Evolutionary conservation across 2,888 invertebrate species (phyloP), one percentile per base, ranked within the genome.

Genomic region (Clitarchus hookeri): DNA sequence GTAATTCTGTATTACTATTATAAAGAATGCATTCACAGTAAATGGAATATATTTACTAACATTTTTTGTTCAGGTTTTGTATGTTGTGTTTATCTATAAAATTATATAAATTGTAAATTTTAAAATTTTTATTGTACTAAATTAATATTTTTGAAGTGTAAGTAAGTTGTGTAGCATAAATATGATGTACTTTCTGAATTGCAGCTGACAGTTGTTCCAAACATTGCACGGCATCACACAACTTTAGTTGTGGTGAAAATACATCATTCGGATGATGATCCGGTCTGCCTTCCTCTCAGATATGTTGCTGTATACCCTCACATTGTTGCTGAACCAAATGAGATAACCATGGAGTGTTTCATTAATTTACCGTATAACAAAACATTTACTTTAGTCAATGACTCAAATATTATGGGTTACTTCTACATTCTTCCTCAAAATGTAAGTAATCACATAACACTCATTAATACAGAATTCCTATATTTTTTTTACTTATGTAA

Each of bases 191-290:
- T 65, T 65, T 8, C 16, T 65, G n/a, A 65, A 65, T 65, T 90
- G n/a, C 88, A 95, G 95, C 90, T 95, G 1, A 92, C 92, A 16
- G 90, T 94, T 83, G 92, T 92, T 6, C 93, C 94, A 0, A 94
- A 94, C 89, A 89, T 92, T 78, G 90, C 91, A n/a, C 91, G 94
- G 89, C 90, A 91, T 0, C 92, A 92, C 88, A 91, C 91, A 84
- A 93, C 93, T 0, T 91, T 90, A 1, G 89, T 95, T 11, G 92
- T 93, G 87, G 90, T 94, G 36, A 92, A 93, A 86, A 91, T 95
- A 89, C 94, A 94, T 90, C 93, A 94, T 86, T 93, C 94, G 0
- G 93, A 93, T 85, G 92, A 93, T 85, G 92, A 93, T 53, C 92
- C 93, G 0, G 91, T 94, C 82, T 89, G 91, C 0, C 89, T 95